Evolutionary conservation across 1,140 invertebrate genomes (phyloP), one percentile per base, ranked within the genome.

Genomic region (Drosophila dunni): DNA sequence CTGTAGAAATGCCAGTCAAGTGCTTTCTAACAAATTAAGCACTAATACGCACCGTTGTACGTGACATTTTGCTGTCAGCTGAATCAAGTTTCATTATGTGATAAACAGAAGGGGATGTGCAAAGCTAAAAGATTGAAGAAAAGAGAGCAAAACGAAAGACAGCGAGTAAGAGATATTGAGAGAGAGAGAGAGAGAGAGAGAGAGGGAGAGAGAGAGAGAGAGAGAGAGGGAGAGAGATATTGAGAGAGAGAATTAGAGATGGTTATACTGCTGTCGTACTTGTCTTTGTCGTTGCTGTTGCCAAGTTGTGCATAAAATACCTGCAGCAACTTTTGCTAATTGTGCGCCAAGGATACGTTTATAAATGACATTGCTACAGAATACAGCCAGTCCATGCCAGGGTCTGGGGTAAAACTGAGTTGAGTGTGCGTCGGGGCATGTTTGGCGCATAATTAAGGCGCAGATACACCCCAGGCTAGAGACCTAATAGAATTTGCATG

Each of bases 61-160:
- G 83, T 86, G 83, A 86, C 83, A 88, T 88, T 86, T 83, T 88
- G 83, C 84, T 88, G 83, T 89, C 83, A 86, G 83, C 83, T 86
- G 83, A 86, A 86, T 86, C 83, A 86, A 89, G 83, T 86, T 86
- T 86, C 83, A 86, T 86, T 88, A 86, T 86, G 83, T 86, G 83
- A 65, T 67, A 79, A 70, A 63, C 51, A 53, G 64, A n/a, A 38
- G 67, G 54, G 58, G 8, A 40, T 11, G 48, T 7, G 33, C 38
- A 54, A 60, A 42, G 57, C 56, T 33, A 58, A 74, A 58, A 13
- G 6, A 67, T 15, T 42, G 38, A 29, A 13, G 13, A 34, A 15
- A 7, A 45, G 29, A 61, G 10, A 38, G 45, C 44, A 8, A 54
- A 5, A 68, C 3, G 24, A 29, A 6, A 29, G 24, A 29, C 24